Evolutionary conservation across 2,888 invertebrate species (phyloP).

Genomic region (Lucinisca nassula): DNA sequence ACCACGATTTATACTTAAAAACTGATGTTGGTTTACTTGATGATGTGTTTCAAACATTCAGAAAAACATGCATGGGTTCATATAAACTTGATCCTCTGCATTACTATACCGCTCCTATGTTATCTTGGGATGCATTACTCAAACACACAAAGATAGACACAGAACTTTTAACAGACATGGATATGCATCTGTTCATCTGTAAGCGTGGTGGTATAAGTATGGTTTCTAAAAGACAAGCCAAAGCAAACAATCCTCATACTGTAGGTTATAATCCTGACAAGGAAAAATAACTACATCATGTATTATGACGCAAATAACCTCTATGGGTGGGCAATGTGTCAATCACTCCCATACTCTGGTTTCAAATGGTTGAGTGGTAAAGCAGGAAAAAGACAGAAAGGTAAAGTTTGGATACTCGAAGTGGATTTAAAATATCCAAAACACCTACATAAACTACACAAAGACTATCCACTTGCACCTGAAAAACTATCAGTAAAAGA

Average conservation of each 20-base stretch:
- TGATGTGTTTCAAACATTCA: constrained; percentile 84
- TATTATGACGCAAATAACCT: constrained; percentile 51
- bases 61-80: constrained; percentile 70
- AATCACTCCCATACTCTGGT: constrained; percentile 74
- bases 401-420: constrained; percentile 24
- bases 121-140: constrained; percentile 82
- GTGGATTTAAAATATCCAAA: constrained; percentile 35
- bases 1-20: constrained; percentile 69
- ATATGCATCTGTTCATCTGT: constrained; percentile 74
- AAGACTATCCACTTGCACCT: constrained; percentile 36
- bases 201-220: constrained; percentile 66
- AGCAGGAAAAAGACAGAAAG: constrained; percentile 70
- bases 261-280: constrained; percentile 59
- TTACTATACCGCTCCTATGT: constrained; percentile 79
- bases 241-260: constrained; percentile 77
- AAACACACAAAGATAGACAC: constrained; percentile 76
- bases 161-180: constrained; percentile 77
- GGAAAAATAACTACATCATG: constrained; percentile 48
- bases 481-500: constrained; percentile 74
- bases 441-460: constrained; percentile 19
- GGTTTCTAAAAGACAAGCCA: constrained; percentile 74
- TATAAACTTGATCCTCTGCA: constrained; percentile 78
- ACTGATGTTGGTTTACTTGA: constrained; percentile 79
- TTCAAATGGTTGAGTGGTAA: constrained; percentile 72
- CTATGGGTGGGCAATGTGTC: constrained; percentile 51